Conservation (phyloP, 2,113 vertebrate genomes). For the Merops nubicus region DNA sequence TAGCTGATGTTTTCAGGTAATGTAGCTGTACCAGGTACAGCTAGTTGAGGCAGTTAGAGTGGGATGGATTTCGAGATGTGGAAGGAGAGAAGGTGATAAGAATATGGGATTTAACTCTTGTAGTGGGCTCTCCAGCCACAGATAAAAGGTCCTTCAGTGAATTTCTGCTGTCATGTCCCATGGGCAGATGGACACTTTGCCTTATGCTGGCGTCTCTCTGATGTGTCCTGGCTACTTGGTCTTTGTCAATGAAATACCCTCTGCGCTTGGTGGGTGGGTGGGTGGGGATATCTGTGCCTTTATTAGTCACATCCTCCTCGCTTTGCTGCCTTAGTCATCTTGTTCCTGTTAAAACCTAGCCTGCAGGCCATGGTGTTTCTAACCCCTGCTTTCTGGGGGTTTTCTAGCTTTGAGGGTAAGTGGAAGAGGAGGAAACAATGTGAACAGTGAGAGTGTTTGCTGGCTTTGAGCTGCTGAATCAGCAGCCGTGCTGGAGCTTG, state of each 20-base stretch:
- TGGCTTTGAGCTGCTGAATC: background rate
- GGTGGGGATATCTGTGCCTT: background rate
- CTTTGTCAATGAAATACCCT: background rate
- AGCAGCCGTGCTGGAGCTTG: background rate
- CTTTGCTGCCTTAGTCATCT: background rate
- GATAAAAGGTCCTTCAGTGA: background rate
- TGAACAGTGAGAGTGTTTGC: rapidly evolving
- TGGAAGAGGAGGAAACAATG: background rate
- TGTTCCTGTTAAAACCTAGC: background rate
- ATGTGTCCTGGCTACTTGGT: background rate
- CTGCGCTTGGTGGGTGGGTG: background rate
- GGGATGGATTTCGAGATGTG: background rate
- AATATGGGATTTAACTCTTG: background rate
- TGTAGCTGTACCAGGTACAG: background rate
- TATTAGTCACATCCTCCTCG: background rate
- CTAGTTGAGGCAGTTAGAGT: background rate
- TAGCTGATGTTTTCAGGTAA: background rate
- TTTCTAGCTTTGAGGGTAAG: background rate
- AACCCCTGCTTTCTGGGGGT: background rate
- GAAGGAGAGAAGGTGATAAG: background rate
- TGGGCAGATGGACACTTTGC: background rate
- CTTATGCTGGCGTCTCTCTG: background rate
- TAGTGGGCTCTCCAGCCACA: background rate
- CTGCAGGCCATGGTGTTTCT: background rate
- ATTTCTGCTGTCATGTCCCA: background rate